Evolutionary conservation across 2,797 vertebrate genomes (phyloP).

Genomic region (Tadarida brasiliensis): DNA sequence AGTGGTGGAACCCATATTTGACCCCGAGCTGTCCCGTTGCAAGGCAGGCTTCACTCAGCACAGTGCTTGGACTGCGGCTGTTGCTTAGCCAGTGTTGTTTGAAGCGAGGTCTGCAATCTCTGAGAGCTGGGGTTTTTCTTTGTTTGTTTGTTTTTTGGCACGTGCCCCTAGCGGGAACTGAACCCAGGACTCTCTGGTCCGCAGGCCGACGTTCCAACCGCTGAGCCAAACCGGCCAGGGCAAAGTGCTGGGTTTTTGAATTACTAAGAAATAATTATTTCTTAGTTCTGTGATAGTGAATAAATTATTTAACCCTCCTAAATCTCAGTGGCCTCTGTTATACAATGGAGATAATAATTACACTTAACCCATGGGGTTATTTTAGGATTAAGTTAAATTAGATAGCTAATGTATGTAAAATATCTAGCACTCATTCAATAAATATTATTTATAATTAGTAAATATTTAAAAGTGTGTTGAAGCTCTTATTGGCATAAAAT

Average conservation of each 20-base stretch:
- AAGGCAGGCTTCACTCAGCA: background rate
- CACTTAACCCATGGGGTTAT: background rate
- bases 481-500: background rate
- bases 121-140: background rate
- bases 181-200: no score
- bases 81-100: background rate
- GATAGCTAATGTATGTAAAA: background rate
- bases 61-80: no score
- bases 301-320: background rate
- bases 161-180: no score
- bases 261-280: no score
- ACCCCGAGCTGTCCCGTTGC: background rate
- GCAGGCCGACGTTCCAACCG: no score
- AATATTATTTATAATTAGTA: background rate
- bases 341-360: slow-evolving; percentile 32
- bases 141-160: no score
- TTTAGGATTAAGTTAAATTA: slow-evolving; percentile 42
- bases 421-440: background rate
- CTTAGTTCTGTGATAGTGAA: background rate
- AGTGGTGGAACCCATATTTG: background rate
- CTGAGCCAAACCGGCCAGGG: no score
- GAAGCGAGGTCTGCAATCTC: background rate
- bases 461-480: slow-evolving; percentile 12
- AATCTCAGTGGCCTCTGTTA: background rate
- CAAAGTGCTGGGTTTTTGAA: no score